Evolutionary conservation across 2,797 vertebrate genomes (phyloP).

Genomic region (Zenarchopterus dispar): DNA sequence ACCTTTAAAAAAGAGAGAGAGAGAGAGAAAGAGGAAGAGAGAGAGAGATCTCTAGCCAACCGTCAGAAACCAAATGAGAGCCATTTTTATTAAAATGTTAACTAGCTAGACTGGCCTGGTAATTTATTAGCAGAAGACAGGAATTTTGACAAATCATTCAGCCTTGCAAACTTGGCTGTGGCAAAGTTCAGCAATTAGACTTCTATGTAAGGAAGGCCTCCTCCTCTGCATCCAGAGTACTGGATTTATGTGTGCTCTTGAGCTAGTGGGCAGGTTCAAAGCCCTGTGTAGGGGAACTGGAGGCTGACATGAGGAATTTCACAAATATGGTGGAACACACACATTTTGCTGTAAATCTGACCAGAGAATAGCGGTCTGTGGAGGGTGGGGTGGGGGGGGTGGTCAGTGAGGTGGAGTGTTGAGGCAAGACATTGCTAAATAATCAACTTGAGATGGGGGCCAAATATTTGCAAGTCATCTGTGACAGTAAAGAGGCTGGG

Average conservation of each 20-base stretch:
- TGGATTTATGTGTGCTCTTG: conserved; percentile 92
- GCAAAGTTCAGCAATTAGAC: conserved; percentile 99
- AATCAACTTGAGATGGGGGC: conserved; percentile 66
- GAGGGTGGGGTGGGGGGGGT: conserved; percentile 52
- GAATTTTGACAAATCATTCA: conserved; percentile 97
- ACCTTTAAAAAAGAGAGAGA: conserved; percentile 23
- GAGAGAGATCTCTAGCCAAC: conserved; percentile 66
- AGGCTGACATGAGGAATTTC: conserved; percentile 89
- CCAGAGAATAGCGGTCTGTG: conserved; percentile 60
- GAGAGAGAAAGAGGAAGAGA: no score
- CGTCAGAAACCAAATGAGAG: conserved; percentile 84
- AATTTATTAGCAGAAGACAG: conserved; percentile 90
- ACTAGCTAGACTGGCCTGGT: conserved; percentile 74
- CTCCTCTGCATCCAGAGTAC: conserved; percentile 78
- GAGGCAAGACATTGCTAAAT: conserved; percentile 73
- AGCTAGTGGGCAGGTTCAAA: conserved; percentile 91
- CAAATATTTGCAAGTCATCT: conserved; percentile 61
- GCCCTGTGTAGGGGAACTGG: conserved; percentile 82
- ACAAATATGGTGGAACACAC: conserved; percentile 90
- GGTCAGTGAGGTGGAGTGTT: conserved; percentile 55
- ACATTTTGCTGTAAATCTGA: conserved; percentile 86
- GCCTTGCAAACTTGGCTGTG: conserved; percentile 91
- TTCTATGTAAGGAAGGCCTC: conserved; percentile 85
- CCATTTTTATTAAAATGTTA: conserved; percentile 77
- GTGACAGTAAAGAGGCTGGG: conserved; percentile 53